A percentile compares a stretch with the other conserved stretches of the same genome.
Conservation (phyloP, 2,888 invertebrate species). For the Tetragonisca angustula region DNA sequence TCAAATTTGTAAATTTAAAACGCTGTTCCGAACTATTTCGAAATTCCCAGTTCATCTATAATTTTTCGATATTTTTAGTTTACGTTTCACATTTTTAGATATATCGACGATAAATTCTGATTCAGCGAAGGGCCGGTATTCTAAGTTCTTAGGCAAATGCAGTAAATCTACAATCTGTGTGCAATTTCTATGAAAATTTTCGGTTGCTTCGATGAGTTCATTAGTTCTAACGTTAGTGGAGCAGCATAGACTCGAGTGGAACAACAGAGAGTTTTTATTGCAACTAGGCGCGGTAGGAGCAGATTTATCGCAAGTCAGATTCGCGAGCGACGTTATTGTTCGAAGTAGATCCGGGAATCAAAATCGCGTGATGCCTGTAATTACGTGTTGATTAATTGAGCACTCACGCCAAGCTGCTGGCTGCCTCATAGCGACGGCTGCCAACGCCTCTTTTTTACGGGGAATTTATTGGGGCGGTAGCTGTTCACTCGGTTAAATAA, state of each 20-base stretch:
- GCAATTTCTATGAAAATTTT: neutral
- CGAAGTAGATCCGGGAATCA: constrained; percentile 38
- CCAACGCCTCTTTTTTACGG: constrained; percentile 54
- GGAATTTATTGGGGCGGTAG: constrained; percentile 41
- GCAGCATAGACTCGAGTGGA: neutral
- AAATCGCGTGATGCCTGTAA: constrained; percentile 60
- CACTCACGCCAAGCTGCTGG: constrained; percentile 39
- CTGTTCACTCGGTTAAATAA: constrained; percentile 50
- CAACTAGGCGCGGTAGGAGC: neutral
- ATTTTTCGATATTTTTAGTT: too few species aligned
- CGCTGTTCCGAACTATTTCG: too few species aligned
- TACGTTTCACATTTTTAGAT: too few species aligned
- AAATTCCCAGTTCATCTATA: too few species aligned
- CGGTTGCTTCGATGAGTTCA: neutral
- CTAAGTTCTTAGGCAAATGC: neutral
- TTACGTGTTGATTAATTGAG: constrained; percentile 62
- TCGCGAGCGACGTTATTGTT: constrained; percentile 29
- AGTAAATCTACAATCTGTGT: neutral
- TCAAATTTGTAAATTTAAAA: neutral
- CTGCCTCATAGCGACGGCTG: constrained; percentile 33
- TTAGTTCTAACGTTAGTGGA: neutral
- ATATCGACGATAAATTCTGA: too few species aligned
- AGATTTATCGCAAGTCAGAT: constrained; percentile 28
- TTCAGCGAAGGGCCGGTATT: too few species aligned
- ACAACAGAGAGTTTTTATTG: neutral